Base-by-base conservation (phyloP, 2,113 vertebrate species). In the Ophthalmolycus amberensis region DNA sequence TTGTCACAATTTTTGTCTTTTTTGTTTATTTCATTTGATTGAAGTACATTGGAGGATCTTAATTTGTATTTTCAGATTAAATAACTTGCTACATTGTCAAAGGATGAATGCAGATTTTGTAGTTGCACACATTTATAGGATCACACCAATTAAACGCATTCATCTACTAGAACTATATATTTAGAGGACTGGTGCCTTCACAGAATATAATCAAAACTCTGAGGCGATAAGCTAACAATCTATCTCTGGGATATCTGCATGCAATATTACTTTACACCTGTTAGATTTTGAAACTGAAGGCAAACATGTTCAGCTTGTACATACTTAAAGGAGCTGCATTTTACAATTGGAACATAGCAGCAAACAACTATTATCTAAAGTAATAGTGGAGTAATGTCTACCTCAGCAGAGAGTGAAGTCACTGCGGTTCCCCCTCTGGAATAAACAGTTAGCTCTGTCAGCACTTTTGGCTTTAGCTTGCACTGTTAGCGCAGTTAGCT, bases 21-120 rank as follows among this genome's bases (percentile, higher is more conserved):
- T 32, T 67, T 71, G 34, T 54, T 62, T 50, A 16, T 27, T 34
- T 27, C 46, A 50, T 78, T 74, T 48, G 65, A 48, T 29, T 52
- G 72, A 25, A 44, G 42, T 25, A 32, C 60, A 48, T 37, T 40
- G 18, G 16, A 32, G 29, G 2, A 25, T 71, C 38, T 50, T 66
- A 22, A 29, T 71, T 48, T 42, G 52, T 38, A 62, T 56, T 64
- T 79, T 75, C 10, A 54, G 25, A 56, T 32, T 1, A 34, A 48
- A 48, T 27, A 58, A 14, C 7, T 18, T 64, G 3, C 12, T 44
- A 6, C 69, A 14, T 11, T 42, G 18, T 75, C 42, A 40, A 66
- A 59, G 11, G n/a, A 27, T 67, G 40, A 22, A 58, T 50, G 32
- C 22, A n/a, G 10, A 52, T 42, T 52, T 29, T 63, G 32, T 59